These are phyloP conservation scores for Sialis fuliginosa DNA, from an alignment of 2,888 invertebrate genomes.

Conservation along the genomic window DNA sequence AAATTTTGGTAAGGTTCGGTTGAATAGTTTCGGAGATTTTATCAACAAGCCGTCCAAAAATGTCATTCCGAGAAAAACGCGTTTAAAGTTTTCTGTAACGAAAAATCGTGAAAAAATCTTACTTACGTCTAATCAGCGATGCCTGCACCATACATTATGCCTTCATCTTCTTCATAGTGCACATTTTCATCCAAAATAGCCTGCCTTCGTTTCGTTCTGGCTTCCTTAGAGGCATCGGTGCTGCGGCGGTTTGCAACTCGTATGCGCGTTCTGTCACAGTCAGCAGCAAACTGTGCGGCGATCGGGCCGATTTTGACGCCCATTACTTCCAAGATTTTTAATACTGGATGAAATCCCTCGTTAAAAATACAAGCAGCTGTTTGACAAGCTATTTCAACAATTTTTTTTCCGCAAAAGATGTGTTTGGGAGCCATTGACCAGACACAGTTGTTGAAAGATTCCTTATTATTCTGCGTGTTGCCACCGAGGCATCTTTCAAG, in stretches of 20 bases:
- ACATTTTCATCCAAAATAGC: neutral
- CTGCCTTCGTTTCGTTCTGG: slow-evolving; percentile 4
- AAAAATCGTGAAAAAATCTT: neutral
- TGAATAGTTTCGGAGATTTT: neutral
- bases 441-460: slow-evolving; percentile 10
- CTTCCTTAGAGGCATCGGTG: slow-evolving; percentile 7
- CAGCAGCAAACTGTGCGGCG: neutral
- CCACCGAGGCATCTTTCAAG: slow-evolving; percentile 10
- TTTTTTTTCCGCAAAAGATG: slow-evolving; percentile 8
- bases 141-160: slow-evolving; percentile 1
- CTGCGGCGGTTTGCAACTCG: slow-evolving; percentile 7
- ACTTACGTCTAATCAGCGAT: no score
- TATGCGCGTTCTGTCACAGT: slow-evolving; percentile 5
- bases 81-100: neutral
- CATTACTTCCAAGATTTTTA: slow-evolving; percentile 4
- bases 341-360: slow-evolving; percentile 5
- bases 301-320: slow-evolving; percentile 6
- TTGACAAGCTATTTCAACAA: slow-evolving; percentile 9
- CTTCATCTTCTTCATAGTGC: slow-evolving; percentile 7
- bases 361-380: slow-evolving; percentile 8
- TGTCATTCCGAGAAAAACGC: neutral
- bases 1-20: neutral
- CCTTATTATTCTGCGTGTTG: slow-evolving; percentile 11
- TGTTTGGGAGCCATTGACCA: slow-evolving; percentile 11
- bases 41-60: neutral